These are phyloP conservation scores for Upupa epops DNA, from an alignment of 2,113 vertebrate genomes.

Conservation along the genomic window DNA sequence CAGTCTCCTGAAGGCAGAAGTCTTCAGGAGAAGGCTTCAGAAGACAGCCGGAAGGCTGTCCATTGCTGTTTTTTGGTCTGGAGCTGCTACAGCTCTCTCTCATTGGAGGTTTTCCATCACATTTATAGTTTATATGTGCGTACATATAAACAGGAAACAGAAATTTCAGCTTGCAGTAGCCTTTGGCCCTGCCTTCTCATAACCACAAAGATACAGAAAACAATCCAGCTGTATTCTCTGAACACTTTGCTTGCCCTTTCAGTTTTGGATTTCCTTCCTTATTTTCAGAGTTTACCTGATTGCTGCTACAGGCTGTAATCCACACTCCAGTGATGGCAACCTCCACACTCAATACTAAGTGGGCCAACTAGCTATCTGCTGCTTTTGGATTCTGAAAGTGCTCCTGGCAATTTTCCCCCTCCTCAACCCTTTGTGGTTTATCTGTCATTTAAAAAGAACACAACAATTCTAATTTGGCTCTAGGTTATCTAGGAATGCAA, in stretches of 20 bases:
- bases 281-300: not conserved
- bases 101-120: not conserved
- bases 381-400: not conserved
- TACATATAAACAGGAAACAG: not conserved
- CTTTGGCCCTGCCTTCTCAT: not conserved
- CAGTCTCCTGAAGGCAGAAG: not conserved
- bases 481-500: not conserved
- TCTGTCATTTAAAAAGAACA: not conserved
- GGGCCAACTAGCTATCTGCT: not conserved
- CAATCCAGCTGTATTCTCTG: not conserved
- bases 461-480: not conserved
- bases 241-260: not conserved
- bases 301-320: not conserved
- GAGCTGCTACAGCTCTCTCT: not conserved
- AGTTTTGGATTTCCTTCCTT: not conserved
- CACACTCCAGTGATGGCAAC: not conserved
- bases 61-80: not conserved
- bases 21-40: no score
- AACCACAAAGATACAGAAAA: rapidly evolving
- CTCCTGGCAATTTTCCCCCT: not conserved
- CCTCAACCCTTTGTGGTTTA: not conserved
- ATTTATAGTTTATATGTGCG: not conserved
- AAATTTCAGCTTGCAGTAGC: not conserved
- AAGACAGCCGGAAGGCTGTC: no score
- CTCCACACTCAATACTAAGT: not conserved